Evolutionary conservation across 2,113 vertebrate species (phyloP).

Genomic region (Albula glossodonta): DNA sequence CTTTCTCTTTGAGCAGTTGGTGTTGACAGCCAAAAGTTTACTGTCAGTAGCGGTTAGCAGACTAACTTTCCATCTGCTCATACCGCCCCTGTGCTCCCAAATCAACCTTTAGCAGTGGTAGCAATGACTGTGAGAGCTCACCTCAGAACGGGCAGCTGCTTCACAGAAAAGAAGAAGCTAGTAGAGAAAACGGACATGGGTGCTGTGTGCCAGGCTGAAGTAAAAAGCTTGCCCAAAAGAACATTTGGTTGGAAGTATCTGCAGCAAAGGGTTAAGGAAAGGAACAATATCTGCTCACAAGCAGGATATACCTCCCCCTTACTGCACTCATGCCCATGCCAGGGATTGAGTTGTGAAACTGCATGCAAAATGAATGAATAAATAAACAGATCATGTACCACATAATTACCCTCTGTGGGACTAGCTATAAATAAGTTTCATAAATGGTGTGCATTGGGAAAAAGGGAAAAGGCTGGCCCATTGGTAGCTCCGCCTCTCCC

Average conservation of each 20-base stretch:
- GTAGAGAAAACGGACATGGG: too few species aligned
- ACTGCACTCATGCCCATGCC: slow-evolving; percentile 4
- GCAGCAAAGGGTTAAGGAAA: background rate
- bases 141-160: too few species aligned
- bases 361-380: slow-evolving; percentile 53
- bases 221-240: too few species aligned
- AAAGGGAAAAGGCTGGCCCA: background rate
- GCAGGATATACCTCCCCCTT: slow-evolving; percentile 37
- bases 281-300: background rate
- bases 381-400: slow-evolving; percentile 67
- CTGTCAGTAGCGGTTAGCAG: background rate
- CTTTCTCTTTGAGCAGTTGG: background rate
- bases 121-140: background rate
- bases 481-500: background rate
- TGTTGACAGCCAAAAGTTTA: background rate
- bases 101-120: background rate
- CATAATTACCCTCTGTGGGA: slow-evolving; percentile 69
- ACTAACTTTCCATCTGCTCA: background rate
- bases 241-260: too few species aligned
- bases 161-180: too few species aligned
- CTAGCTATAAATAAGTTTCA: slow-evolving; percentile 53
- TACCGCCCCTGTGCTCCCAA: background rate
- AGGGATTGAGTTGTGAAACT: slow-evolving; percentile 18
- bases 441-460: slow-evolving; percentile 37
- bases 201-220: too few species aligned